A percentile compares a stretch with the other conserved stretches of the same genome.
phyloP scores from a whole-genome alignment of 2,113 vertebrate genomes.

The Henicopernis longicauda region DNA sequence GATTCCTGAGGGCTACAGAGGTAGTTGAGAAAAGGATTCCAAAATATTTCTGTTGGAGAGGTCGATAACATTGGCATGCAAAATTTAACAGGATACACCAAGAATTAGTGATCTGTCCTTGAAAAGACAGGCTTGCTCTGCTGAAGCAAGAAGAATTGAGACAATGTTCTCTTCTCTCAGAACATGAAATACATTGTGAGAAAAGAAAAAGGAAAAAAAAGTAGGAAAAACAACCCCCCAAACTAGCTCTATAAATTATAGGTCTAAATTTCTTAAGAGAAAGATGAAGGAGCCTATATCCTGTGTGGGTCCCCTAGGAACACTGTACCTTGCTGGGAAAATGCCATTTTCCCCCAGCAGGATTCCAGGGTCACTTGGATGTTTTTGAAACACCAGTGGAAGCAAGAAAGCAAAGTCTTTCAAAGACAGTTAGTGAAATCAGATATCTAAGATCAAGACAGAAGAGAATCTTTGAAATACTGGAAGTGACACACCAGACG shows the following conservation, averaged over 20 bases:
- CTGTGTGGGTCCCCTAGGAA: background rate
- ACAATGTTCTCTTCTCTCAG: background rate
- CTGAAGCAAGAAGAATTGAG: background rate
- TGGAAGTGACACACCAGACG: background rate
- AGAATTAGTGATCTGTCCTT: slow-evolving; percentile 39
- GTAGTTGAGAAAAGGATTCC: background rate
- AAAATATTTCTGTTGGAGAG: background rate
- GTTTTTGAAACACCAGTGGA: background rate
- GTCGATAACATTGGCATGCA: background rate
- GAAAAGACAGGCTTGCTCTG: slow-evolving; percentile 9
- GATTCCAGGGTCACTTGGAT: slow-evolving; percentile 13
- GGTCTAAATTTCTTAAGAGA: background rate
- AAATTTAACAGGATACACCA: slow-evolving; percentile 24
- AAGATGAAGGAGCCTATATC: background rate
- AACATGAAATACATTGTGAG: background rate
- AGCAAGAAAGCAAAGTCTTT: background rate
- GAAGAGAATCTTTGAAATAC: slow-evolving; percentile 5
- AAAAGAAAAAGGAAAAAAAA: background rate
- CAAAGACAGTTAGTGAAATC: slow-evolving; percentile 20
- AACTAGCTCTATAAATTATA: slow-evolving; percentile 5
- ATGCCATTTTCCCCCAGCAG: background rate
- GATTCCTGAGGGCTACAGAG: background rate
- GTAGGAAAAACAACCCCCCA: background rate
- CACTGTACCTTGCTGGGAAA: slow-evolving; percentile 7
- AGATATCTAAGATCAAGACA: slow-evolving; percentile 1